phyloP scores from a whole-genome alignment of 2,113 vertebrate genomes.

The Nansenia antarctica region DNA sequence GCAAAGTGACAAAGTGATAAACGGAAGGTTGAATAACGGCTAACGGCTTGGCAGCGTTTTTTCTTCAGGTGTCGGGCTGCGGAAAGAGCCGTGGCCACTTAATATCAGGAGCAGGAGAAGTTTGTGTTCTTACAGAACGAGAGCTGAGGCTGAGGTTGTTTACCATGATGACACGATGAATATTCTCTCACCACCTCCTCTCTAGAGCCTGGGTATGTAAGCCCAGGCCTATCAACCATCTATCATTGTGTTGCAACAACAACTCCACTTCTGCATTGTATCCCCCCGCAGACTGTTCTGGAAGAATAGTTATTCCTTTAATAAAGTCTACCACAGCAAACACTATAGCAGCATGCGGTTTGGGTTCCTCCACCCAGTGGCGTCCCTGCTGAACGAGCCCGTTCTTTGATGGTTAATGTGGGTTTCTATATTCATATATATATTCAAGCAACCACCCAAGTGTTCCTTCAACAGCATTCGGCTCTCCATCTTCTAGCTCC shows the following conservation, averaged over 20 bases:
- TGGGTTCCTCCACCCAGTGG: not conserved
- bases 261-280: not conserved
- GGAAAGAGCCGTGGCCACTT: too few species aligned
- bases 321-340: too few species aligned
- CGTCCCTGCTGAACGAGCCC: not conserved
- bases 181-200: not conserved
- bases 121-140: too few species aligned
- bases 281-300: not conserved
- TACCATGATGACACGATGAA: not conserved
- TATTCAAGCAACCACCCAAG: not conserved
- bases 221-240: not conserved
- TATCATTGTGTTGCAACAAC: not conserved
- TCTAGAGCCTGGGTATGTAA: not conserved
- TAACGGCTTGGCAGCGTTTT: too few species aligned
- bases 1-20: too few species aligned
- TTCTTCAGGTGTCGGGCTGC: too few species aligned
- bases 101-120: too few species aligned
- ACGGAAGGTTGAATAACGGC: too few species aligned
- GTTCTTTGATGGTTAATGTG: slow-evolving; percentile 2
- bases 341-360: too few species aligned
- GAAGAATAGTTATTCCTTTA: not conserved
- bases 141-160: not conserved
- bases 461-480: not conserved
- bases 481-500: not conserved
- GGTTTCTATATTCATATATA: not conserved